Base-by-base conservation (phyloP, 2,113 vertebrate species). In the Thalassarche chlororhynchos region DNA sequence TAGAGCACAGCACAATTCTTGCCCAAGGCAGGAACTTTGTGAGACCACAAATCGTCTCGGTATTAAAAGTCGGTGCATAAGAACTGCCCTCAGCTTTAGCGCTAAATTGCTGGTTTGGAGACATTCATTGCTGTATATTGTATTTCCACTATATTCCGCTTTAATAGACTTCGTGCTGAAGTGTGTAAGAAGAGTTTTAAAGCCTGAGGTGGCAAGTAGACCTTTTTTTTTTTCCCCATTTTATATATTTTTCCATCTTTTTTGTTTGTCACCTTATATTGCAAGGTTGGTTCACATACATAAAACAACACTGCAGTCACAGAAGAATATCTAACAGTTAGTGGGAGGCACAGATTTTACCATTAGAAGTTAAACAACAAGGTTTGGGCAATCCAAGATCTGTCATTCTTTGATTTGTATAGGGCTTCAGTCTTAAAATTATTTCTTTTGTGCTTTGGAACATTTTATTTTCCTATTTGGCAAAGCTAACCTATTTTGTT, bases 61-160 rank as follows among this genome's bases (percentile, higher is more conserved):
- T 98, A 98, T 99, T 98, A 99, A 99, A 99, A 99, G 98, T 98
- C 98, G 96, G 98, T 98, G 96, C 98, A 98, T 99, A 99, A 98
- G 98, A 98, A 98, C 98, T 98, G 98, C 98, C 98, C 98, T 98
- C 96, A 98, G 99, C 98, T 98, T 98, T 96, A 97, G 98, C 68
- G 81, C 97, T 98, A 97, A 98, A 99, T 98, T 98, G 98, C 97
- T 98, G 97, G 97, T 98, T 99, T 98, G 98, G 97, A 98, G 98
- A 98, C 97, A 98, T 98, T 95, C 95, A 97, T 98, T 96, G 97
- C 77, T 85, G 97, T 98, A 96, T 98, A 98, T 97, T 97, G 97
- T 98, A 98, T 98, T 98, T 98, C 97, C 95, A 98, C 98, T 98
- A 98, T 98, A 98, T 98, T 98, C 97, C 40, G 6, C 96, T 98